Conservation (phyloP, 92 coral and sea anemone genomes). For the Zoanthus solanderi region DNA sequence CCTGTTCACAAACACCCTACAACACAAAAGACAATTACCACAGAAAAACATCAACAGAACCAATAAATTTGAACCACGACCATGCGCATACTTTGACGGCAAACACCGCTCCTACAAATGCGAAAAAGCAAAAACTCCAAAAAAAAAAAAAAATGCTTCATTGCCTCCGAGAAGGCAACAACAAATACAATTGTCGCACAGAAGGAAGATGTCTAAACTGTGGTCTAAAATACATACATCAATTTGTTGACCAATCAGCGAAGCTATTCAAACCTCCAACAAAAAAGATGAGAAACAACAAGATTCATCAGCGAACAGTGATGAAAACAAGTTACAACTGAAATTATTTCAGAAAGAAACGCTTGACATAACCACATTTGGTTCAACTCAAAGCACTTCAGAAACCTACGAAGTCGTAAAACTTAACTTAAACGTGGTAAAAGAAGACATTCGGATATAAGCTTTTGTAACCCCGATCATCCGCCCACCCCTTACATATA, state of each 20-base stretch:
- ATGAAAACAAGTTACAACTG: background rate
- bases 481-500: conserved; percentile 48
- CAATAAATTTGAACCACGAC: conserved; percentile 6
- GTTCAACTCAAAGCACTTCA: conserved; percentile 27
- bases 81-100: conserved; percentile 61
- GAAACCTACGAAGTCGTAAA: conserved; percentile 41
- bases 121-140: conserved; percentile 41
- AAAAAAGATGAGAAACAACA: conserved; percentile 41
- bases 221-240: conserved; percentile 41
- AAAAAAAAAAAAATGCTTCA: conserved; percentile 58
- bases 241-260: background rate
- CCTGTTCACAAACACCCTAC: conserved; percentile 13
- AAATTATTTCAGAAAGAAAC: conserved; percentile 19
- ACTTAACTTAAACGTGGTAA: conserved; percentile 9
- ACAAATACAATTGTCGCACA: conserved; percentile 52
- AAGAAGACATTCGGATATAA: conserved; percentile 37
- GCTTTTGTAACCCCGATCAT: conserved; percentile 55
- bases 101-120: conserved; percentile 61
- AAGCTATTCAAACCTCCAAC: conserved; percentile 40
- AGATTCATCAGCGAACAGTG: conserved; percentile 35
- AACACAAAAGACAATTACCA: conserved; percentile 11
- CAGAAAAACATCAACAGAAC: conserved; percentile 14
- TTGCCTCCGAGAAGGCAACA: conserved; percentile 58
- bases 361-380: conserved; percentile 57
- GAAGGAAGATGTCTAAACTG: conserved; percentile 64